Percentiles rank a stretch among this genome's conserved stretches.
These are phyloP conservation scores for Crotophaga sulcirostris DNA, from an alignment of 2,113 vertebrate species.

Conservation along the genomic window DNA sequence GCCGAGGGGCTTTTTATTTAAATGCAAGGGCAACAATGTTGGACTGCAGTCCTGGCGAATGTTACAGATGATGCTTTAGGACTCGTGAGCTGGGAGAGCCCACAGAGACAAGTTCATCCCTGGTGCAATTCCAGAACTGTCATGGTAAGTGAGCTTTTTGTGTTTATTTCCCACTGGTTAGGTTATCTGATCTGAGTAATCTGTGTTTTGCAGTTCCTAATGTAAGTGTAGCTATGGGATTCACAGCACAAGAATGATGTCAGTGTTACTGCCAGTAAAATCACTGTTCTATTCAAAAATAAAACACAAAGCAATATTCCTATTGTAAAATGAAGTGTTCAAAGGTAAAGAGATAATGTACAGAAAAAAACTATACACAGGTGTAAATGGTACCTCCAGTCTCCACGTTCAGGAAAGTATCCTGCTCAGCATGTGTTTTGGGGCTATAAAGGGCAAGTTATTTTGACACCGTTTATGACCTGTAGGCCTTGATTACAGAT, in stretches of 20 bases:
- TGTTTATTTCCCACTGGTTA: conserved; percentile 22
- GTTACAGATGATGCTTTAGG: neutral
- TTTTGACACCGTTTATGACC: neutral
- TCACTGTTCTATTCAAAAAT: neutral
- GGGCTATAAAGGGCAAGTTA: neutral
- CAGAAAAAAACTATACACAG: neutral
- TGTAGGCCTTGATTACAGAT: neutral
- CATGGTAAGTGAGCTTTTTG: conserved; percentile 42
- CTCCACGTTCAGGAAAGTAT: neutral
- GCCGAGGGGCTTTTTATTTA: neutral
- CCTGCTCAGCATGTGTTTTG: neutral
- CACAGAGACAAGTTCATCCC: neutral
- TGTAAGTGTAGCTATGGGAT: neutral
- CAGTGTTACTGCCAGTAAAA: neutral
- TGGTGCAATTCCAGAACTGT: neutral
- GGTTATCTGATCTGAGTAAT: neutral
- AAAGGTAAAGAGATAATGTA: neutral
- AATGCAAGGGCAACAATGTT: neutral
- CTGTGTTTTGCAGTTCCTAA: neutral
- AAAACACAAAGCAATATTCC: neutral
- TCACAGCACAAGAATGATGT: neutral
- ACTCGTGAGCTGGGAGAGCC: neutral
- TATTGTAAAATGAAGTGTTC: neutral
- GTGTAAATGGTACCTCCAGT: neutral
- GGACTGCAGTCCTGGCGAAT: neutral